phyloP scores from a whole-genome alignment of 2,797 vertebrate genomes.

The Helarctos malayanus region DNA sequence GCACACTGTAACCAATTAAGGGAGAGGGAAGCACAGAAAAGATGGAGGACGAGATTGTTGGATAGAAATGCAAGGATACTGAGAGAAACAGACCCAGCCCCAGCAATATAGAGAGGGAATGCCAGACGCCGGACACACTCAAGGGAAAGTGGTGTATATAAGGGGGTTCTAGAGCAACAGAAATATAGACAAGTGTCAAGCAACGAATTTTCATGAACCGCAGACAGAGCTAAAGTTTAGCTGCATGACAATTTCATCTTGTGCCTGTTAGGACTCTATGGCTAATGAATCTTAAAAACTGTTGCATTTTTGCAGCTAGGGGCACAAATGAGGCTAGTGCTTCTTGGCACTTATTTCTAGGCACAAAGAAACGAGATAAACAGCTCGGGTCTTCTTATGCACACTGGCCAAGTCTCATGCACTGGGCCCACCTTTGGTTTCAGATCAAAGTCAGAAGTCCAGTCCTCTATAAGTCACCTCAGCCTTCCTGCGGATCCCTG shows the following conservation, averaged over 20 bases:
- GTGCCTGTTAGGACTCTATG: not conserved
- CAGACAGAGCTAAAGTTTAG: not conserved
- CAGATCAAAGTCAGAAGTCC: not conserved
- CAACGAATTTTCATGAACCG: accelerated
- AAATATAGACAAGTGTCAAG: not conserved
- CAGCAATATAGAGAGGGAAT: not conserved
- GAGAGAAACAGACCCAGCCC: not conserved
- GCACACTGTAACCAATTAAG: not conserved
- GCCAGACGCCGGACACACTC: not conserved
- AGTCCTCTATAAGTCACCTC: not conserved
- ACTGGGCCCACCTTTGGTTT: not conserved
- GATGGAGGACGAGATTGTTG: not conserved
- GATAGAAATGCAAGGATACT: not conserved
- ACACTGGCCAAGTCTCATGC: not conserved
- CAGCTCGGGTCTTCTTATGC: not conserved
- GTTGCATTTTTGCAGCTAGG: not conserved
- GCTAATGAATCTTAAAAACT: not conserved
- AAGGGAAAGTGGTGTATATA: accelerated
- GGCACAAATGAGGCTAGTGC: not conserved
- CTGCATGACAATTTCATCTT: not conserved
- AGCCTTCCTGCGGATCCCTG: not conserved
- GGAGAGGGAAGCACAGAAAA: not conserved
- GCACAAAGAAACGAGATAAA: not conserved
- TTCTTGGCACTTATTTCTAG: not conserved
- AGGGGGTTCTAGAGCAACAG: not conserved